Percentiles rank a stretch among this genome's conserved stretches.
These are phyloP conservation scores for Heliconius erato DNA, from an alignment of 2,888 invertebrate species.

Conservation along the genomic window DNA sequence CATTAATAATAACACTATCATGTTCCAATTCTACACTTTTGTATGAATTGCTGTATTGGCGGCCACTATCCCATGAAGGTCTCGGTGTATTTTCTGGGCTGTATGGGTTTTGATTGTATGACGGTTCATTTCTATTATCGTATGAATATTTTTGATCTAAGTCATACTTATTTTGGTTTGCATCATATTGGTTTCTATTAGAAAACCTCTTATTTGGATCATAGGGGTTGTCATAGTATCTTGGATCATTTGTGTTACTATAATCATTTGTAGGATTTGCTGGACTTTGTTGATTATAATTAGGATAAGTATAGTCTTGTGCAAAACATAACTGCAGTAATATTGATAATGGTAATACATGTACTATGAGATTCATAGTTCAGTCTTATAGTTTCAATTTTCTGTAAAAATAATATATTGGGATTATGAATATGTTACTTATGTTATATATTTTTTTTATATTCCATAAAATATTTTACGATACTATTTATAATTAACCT, in stretches of 20 bases:
- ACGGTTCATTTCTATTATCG: slow-evolving; percentile 62
- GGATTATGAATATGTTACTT: background rate
- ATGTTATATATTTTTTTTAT: background rate
- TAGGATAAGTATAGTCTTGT: slow-evolving; percentile 74
- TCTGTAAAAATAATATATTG: slow-evolving; percentile 63
- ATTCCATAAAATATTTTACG: background rate
- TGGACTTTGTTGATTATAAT: slow-evolving; percentile 72
- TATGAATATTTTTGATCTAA: slow-evolving; percentile 63
- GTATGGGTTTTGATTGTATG: slow-evolving; percentile 59
- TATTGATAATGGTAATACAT: slow-evolving; percentile 58
- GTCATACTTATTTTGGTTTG: slow-evolving; percentile 56
- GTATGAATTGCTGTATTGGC: slow-evolving; percentile 64
- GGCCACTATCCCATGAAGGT: slow-evolving; percentile 70
- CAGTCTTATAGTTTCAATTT: slow-evolving; percentile 66
- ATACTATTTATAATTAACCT: slow-evolving; percentile 9
- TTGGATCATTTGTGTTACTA: slow-evolving; percentile 62
- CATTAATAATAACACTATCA: slow-evolving; percentile 84
- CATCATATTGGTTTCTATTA: slow-evolving; percentile 63
- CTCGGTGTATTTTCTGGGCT: slow-evolving; percentile 66
- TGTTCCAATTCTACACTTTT: slow-evolving; percentile 72
- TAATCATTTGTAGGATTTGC: slow-evolving; percentile 76
- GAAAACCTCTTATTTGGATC: slow-evolving; percentile 68
- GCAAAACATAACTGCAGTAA: slow-evolving; percentile 65
- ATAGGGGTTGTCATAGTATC: slow-evolving; percentile 73
- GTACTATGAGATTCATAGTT: slow-evolving; percentile 77